Evolutionary conservation across 1,140 invertebrate species (phyloP).

Genomic region (Planococcus citri): DNA sequence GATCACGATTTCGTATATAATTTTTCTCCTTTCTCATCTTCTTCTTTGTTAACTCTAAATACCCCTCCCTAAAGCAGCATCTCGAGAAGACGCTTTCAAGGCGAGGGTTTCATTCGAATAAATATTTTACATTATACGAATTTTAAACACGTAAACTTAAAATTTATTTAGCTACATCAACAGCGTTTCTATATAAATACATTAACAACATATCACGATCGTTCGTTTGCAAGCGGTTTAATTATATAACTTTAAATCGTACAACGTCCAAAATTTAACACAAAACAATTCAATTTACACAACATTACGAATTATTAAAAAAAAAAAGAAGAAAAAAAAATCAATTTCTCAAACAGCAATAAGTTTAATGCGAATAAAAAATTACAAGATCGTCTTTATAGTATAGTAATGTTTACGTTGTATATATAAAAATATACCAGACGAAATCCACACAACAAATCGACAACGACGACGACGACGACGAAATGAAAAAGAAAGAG

Average conservation of each 20-base stretch:
- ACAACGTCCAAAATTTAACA: constrained; percentile 3
- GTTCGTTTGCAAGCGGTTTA: not conserved
- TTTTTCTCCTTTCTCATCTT: not conserved
- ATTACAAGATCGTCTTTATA: constrained; percentile 19
- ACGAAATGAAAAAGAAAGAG: not conserved
- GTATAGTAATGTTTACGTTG: not conserved
- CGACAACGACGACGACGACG: not conserved
- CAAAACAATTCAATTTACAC: not conserved
- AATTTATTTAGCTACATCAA: constrained; percentile 1
- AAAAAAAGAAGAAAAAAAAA: not conserved
- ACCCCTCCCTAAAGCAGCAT: not conserved
- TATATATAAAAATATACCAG: not conserved
- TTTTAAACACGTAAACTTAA: not conserved
- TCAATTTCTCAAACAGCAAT: constrained; percentile 1
- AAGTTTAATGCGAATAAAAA: constrained; percentile 20
- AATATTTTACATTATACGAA: not conserved
- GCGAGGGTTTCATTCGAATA: too few relatives aligned
- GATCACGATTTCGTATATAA: not conserved
- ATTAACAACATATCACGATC: constrained; percentile 2
- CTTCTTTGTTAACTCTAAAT: too few relatives aligned
- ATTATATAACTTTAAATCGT: not conserved
- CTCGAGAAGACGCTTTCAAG: too few relatives aligned
- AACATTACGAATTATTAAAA: not conserved
- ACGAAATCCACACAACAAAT: constrained; percentile 12
- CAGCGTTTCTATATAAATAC: not conserved